Evolutionary conservation across 2,888 invertebrate genomes (phyloP).

Genomic region (Meandrusa payeni): DNA sequence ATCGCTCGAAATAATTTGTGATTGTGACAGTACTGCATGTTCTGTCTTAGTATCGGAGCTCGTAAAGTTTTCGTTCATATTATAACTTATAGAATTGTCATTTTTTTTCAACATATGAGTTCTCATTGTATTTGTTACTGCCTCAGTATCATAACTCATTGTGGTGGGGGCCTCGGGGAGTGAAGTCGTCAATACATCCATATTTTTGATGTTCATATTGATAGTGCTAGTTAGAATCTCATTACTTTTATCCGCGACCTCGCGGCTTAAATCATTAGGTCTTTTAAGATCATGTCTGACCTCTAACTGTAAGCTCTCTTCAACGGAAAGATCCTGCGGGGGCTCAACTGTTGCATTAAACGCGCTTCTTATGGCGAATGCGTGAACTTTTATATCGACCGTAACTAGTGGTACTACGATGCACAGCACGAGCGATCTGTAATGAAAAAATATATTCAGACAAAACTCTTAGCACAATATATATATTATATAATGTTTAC

Average conservation of each 20-base stretch:
- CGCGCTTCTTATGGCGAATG: conserved; percentile 43
- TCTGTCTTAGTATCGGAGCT: too few species aligned
- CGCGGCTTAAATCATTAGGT: conserved; percentile 31
- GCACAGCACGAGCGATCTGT: conserved; percentile 57
- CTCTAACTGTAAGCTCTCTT: conserved; percentile 43
- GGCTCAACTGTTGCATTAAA: conserved; percentile 27
- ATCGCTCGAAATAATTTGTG: background rate
- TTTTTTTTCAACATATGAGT: too few species aligned
- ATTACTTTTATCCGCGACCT: conserved; percentile 10
- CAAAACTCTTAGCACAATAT: too few species aligned
- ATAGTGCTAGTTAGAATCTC: background rate
- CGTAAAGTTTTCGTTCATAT: too few species aligned
- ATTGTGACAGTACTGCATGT: background rate
- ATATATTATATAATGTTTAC: too few species aligned
- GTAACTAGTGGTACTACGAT: conserved; percentile 46
- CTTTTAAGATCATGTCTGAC: conserved; percentile 39
- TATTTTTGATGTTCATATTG: background rate
- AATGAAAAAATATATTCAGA: conserved; percentile 36
- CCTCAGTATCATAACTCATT: background rate
- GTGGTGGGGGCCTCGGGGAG: background rate
- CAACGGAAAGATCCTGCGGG: conserved; percentile 38
- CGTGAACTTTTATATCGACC: conserved; percentile 42
- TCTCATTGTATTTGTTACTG: background rate
- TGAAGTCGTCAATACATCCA: background rate
- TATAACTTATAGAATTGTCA: too few species aligned